Percentiles rank a stretch among this genome's conserved stretches.
Evolutionary conservation across 1,140 invertebrate species (phyloP).

Genomic region (Drosophila elegans): DNA sequence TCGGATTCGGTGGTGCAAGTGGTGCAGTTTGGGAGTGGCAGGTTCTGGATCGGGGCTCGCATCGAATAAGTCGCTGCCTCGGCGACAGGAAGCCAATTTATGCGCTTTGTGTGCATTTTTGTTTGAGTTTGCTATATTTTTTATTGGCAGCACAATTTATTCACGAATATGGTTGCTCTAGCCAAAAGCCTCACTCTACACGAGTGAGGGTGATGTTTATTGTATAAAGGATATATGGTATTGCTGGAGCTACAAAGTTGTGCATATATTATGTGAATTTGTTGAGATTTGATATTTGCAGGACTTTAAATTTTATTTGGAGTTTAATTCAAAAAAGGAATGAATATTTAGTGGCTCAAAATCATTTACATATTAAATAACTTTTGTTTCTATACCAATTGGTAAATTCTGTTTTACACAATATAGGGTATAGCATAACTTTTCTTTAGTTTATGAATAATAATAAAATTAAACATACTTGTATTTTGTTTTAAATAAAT

Average conservation of each 20-base stretch:
- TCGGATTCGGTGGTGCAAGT: conserved; percentile 3
- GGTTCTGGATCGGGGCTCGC: neutral
- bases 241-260: conserved; percentile 2
- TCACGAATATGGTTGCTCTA: conserved; percentile 33
- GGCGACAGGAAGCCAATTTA: conserved; percentile 71
- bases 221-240: conserved; percentile 48
- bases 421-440: too few species aligned
- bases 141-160: conserved; percentile 72
- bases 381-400: too few species aligned
- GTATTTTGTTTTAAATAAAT: neutral
- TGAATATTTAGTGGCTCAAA: neutral
- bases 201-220: conserved; percentile 39
- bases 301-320: neutral
- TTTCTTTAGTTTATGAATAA: too few species aligned
- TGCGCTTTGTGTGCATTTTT: conserved; percentile 61
- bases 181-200: conserved; percentile 1
- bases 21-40: conserved; percentile 4
- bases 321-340: too few species aligned
- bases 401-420: too few species aligned
- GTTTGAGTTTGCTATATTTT: conserved; percentile 52
- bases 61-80: conserved; percentile 42
- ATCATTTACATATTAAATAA: too few species aligned
- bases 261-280: neutral
- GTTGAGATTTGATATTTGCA: conserved; percentile 23
- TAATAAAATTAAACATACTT: too few species aligned